A percentile compares a stretch with the other conserved stretches of the same genome.
Evolutionary conservation across 2,888 invertebrate genomes (phyloP).

Genomic region (Drosophila rubida): DNA sequence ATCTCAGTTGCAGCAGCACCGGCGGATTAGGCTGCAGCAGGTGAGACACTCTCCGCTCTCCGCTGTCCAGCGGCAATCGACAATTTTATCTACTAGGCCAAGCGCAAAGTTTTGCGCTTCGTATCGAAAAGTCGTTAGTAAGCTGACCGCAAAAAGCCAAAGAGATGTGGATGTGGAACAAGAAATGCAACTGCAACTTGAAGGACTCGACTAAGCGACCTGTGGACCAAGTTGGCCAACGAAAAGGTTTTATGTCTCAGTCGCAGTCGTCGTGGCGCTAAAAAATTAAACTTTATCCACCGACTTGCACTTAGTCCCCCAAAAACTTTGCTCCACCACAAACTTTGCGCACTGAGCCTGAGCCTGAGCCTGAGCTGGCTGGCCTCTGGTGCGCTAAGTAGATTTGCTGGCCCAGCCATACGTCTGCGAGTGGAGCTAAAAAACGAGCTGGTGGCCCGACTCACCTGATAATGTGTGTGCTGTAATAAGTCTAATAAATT

Average conservation of each 20-base stretch:
- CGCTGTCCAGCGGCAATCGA: constrained; percentile 45
- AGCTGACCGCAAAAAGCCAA: constrained; percentile 68
- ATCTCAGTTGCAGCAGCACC: constrained; percentile 28
- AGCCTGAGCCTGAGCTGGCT: constrained; percentile 21
- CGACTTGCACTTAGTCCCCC: constrained; percentile 66
- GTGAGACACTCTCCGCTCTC: constrained; percentile 22
- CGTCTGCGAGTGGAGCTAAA: constrained; percentile 40
- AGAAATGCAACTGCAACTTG: background rate
- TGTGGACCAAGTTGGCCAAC: constrained; percentile 29
- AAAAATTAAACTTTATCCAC: constrained; percentile 59
- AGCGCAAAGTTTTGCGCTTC: constrained; percentile 59
- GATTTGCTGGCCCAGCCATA: constrained; percentile 64
- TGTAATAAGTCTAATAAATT: constrained; percentile 36
- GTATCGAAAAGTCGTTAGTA: constrained; percentile 77
- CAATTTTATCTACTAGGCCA: constrained; percentile 69
- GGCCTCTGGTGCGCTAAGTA: constrained; percentile 58
- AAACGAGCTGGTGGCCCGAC: constrained; percentile 13
- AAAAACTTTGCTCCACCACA: constrained; percentile 57
- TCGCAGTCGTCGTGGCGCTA: constrained; percentile 44
- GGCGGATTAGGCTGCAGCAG: constrained; percentile 45
- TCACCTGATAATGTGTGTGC: constrained; percentile 24
- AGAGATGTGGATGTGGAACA: constrained; percentile 24
- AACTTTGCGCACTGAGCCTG: constrained; percentile 55
- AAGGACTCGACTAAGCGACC: constrained; percentile 1
- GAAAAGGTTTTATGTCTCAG: constrained; percentile 44